A percentile compares a stretch with the other conserved stretches of the same genome.
Evolutionary conservation across 2,797 vertebrate genomes (phyloP).

Genomic region (Adrianichthys oophorus): DNA sequence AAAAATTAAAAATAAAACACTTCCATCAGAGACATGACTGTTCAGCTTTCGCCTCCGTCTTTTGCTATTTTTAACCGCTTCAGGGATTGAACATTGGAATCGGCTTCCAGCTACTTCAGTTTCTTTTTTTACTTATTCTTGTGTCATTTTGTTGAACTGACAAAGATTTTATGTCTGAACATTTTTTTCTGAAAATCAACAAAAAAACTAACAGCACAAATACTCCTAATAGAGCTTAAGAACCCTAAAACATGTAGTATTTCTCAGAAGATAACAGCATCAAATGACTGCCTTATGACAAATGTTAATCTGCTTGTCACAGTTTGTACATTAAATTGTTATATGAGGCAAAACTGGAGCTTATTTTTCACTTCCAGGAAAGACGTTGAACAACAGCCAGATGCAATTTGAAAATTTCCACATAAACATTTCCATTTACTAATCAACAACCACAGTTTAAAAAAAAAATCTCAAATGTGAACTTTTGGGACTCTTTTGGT

Average conservation of each 20-base stretch:
- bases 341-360: not conserved
- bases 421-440: not conserved
- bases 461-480: slow-evolving; percentile 3
- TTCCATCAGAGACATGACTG: slow-evolving; percentile 26
- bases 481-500: slow-evolving; percentile 2
- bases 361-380: not conserved
- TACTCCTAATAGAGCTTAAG: no score
- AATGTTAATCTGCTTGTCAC: no score
- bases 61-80: slow-evolving; percentile 18
- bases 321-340: not conserved
- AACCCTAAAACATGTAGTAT: no score
- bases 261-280: not conserved
- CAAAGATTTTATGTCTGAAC: not conserved
- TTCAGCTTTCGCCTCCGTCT: slow-evolving; percentile 32
- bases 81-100: slow-evolving; percentile 10
- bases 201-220: no score
- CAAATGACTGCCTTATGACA: no score
- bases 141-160: slow-evolving; percentile 3
- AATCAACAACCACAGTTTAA: not conserved
- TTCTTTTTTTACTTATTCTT: not conserved
- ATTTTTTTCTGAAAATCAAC: no score
- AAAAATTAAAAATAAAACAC: slow-evolving; percentile 39
- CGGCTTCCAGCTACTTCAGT: slow-evolving; percentile 1
- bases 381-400: not conserved
- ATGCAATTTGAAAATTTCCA: not conserved